Conservation (phyloP, 2,113 vertebrate genomes). For the Gallinago media region DNA sequence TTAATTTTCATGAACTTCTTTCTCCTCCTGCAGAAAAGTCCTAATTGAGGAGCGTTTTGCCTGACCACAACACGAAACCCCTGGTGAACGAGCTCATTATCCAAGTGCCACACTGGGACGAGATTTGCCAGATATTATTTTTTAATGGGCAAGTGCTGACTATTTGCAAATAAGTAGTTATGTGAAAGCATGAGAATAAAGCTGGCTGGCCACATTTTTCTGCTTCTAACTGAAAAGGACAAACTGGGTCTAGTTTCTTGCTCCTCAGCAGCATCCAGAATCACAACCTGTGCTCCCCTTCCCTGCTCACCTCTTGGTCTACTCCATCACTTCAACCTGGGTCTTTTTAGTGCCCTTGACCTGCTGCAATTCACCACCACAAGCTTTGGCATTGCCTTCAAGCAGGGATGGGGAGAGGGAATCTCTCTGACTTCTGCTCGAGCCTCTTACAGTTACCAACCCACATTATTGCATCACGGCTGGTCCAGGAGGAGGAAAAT, state of each 20-base stretch:
- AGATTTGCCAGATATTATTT: background rate
- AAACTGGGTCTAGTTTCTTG: background rate
- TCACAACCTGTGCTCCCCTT: background rate
- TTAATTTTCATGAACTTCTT: background rate
- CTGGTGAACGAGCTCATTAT: conserved; percentile 12
- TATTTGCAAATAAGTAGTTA: conserved; percentile 29
- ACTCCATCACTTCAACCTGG: rapidly evolving
- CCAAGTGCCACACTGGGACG: background rate
- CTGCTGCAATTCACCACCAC: background rate
- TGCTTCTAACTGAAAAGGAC: background rate
- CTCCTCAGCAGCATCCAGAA: background rate
- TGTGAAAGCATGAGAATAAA: background rate
- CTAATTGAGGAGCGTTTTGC: background rate
- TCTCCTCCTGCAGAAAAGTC: background rate
- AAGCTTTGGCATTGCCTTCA: background rate
- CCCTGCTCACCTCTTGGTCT: background rate
- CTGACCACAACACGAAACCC: conserved; percentile 1
- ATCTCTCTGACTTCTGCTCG: background rate
- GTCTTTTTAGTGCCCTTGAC: background rate
- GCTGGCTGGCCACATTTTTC: background rate
- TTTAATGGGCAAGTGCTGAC: conserved; percentile 23
- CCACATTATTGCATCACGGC: background rate
- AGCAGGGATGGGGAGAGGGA: background rate
- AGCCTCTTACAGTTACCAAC: background rate
- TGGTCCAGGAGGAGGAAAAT: background rate